phyloP scores from a whole-genome alignment of 2,797 vertebrate genomes.

The Sylvilagus floridanus region DNA sequence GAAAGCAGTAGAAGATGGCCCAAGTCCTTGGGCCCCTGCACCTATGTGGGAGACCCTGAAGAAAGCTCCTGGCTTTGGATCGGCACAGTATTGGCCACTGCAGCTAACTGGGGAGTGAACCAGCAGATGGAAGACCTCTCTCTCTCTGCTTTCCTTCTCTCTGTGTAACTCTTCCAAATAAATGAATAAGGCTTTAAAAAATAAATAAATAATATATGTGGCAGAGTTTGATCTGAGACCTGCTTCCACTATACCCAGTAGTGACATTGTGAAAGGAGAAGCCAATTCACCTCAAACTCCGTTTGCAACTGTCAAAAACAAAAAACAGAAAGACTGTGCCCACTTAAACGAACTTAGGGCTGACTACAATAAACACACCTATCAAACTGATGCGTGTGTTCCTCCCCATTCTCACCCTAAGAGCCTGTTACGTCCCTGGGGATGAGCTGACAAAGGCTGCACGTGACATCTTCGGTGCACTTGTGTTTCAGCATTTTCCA shows the following conservation, averaged over 20 bases:
- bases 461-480: not conserved
- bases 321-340: not conserved
- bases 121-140: too few species aligned
- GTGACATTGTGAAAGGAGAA: not conserved
- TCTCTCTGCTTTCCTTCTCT: too few species aligned
- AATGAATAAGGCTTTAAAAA: too few species aligned
- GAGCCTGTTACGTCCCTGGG: not conserved
- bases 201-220: not conserved
- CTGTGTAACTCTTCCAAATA: too few species aligned
- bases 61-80: too few species aligned
- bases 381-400: not conserved
- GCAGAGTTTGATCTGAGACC: conserved; percentile 15
- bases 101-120: too few species aligned
- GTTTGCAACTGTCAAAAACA: not conserved
- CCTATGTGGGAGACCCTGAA: too few species aligned
- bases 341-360: not conserved
- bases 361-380: not conserved
- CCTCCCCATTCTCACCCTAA: not conserved
- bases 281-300: not conserved
- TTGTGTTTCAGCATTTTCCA: conserved; percentile 15
- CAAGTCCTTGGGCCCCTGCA: too few species aligned
- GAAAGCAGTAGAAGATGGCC: too few species aligned
- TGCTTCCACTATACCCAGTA: not conserved
- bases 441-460: not conserved
- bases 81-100: too few species aligned